A percentile compares a stretch with the other conserved stretches of the same genome.
Evolutionary conservation across 2,113 vertebrate species (phyloP).

Genomic region (Tichodroma muraria): DNA sequence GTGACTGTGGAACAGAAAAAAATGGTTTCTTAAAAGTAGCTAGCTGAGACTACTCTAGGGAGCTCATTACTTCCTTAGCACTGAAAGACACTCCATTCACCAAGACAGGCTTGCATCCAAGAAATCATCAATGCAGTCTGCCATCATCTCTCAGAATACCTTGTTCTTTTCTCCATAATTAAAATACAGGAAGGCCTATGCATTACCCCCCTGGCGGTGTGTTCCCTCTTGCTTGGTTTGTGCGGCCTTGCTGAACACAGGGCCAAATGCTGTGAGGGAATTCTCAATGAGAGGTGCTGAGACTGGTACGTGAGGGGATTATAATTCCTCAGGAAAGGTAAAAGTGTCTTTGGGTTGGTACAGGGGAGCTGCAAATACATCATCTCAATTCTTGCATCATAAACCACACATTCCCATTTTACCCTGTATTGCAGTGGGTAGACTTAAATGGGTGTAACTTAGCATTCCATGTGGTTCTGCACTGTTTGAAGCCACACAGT

Average conservation of each 20-base stretch:
- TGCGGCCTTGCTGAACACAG: neutral
- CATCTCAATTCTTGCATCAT: neutral
- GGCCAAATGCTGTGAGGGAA: neutral
- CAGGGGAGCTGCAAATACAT: neutral
- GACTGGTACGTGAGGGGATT: neutral
- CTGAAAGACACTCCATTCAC: conserved; percentile 19
- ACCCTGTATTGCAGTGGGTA: neutral
- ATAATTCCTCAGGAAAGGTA: neutral
- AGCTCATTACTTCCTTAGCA: conserved; percentile 49
- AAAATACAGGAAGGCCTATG: neutral
- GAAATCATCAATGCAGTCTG: neutral
- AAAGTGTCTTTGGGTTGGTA: neutral
- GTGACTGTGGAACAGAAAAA: neutral
- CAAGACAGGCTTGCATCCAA: conserved; percentile 43
- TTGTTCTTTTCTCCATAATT: conserved; percentile 11
- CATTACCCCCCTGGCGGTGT: neutral
- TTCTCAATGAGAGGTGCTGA: neutral
- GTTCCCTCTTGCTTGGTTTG: neutral
- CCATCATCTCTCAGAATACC: conserved; percentile 3
- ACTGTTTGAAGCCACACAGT: neutral
- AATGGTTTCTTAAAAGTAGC: conserved; percentile 39
- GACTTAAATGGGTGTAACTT: neutral
- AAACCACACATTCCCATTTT: neutral
- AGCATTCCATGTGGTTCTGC: neutral
- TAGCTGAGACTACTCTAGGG: conserved; percentile 38